Percentiles rank a stretch among this genome's conserved stretches.
Evolutionary conservation across 2,888 invertebrate genomes (phyloP).

Genomic region (Keiferia lycopersicella): DNA sequence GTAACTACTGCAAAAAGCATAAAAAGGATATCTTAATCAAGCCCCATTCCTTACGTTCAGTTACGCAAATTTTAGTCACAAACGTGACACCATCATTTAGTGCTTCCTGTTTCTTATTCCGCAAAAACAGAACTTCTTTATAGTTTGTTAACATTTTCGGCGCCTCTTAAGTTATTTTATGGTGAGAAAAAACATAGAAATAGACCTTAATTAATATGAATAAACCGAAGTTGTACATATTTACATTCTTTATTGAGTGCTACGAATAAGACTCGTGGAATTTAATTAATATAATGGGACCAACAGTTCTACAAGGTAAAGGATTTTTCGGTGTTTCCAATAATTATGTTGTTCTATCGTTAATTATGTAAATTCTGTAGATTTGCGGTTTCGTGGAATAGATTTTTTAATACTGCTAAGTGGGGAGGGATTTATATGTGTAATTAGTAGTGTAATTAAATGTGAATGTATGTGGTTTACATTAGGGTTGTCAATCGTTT

Average conservation of each 20-base stretch:
- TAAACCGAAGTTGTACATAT: not conserved
- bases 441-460: slow-evolving; percentile 62
- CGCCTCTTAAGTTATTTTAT: not conserved
- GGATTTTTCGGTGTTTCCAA: slow-evolving; percentile 39
- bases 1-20: not conserved
- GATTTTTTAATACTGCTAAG: slow-evolving; percentile 66
- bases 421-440: slow-evolving; percentile 48
- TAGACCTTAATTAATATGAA: not conserved
- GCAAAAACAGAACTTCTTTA: no score
- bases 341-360: no score
- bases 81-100: slow-evolving; percentile 19
- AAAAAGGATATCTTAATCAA: not conserved
- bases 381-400: slow-evolving; percentile 58
- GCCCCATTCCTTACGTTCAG: no score
- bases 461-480: slow-evolving; percentile 33
- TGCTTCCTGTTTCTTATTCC: slow-evolving; percentile 16
- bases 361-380: slow-evolving; percentile 40
- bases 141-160: not conserved
- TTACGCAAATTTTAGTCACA: not conserved
- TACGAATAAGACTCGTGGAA: no score
- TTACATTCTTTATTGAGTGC: not conserved
- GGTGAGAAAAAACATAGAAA: not conserved
- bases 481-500: no score
- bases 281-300: slow-evolving; percentile 24
- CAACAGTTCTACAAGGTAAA: slow-evolving; percentile 11